These are phyloP conservation scores for Rutpela maculata DNA, from an alignment of 2,888 invertebrate species.

Conservation along the genomic window DNA sequence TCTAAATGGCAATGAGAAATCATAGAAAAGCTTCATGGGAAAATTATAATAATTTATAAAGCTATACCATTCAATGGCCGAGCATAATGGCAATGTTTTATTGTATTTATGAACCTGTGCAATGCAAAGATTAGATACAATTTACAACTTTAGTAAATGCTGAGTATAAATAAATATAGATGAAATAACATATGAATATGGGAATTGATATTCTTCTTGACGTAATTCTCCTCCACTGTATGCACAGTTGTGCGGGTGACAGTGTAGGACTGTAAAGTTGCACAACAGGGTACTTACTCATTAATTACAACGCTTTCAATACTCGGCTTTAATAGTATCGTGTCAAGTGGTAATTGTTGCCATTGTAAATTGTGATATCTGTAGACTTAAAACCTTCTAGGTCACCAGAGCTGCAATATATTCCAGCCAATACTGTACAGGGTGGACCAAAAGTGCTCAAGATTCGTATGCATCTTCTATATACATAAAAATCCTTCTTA, in stretches of 20 bases:
- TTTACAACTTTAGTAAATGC: neutral
- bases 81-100: neutral
- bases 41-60: constrained; percentile 18
- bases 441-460: too few species aligned
- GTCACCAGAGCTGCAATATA: too few species aligned
- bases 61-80: neutral
- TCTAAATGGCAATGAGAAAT: neutral
- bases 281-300: neutral
- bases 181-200: neutral
- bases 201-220: neutral
- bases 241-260: neutral
- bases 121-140: neutral
- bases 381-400: too few species aligned
- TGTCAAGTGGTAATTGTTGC: too few species aligned
- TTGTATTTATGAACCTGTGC: neutral
- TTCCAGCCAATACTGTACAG: too few species aligned
- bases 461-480: too few species aligned
- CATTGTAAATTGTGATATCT: too few species aligned
- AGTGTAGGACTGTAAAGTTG: neutral
- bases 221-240: neutral
- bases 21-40: constrained; percentile 18
- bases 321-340: too few species aligned
- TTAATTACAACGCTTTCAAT: too few species aligned
- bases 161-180: neutral
- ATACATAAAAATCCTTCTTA: too few species aligned